These are phyloP conservation scores for Excalfactoria chinensis DNA, from an alignment of 2,113 vertebrate genomes.

Conservation along the genomic window DNA sequence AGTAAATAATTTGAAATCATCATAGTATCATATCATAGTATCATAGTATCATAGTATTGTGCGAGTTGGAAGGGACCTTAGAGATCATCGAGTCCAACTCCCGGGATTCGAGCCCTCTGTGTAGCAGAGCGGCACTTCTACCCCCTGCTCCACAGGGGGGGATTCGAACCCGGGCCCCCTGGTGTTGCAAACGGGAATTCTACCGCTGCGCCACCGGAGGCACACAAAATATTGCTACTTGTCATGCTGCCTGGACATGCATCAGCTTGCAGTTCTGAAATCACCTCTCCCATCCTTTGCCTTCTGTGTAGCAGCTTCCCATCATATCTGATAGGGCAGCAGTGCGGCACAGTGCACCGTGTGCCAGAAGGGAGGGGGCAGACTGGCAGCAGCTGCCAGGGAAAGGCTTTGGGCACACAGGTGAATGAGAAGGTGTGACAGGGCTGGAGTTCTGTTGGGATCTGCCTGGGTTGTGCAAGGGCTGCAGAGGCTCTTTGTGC, in stretches of 20 bases:
- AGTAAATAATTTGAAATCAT: background rate
- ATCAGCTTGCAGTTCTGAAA: background rate
- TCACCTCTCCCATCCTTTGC: background rate
- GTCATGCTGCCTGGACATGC: background rate
- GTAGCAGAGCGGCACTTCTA: no score
- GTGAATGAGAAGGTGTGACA: background rate
- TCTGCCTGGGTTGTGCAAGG: no score
- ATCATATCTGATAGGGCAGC: background rate
- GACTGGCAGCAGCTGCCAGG: fast-evolving
- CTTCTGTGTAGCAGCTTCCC: background rate
- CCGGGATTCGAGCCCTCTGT: no score
- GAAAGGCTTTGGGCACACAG: fast-evolving
- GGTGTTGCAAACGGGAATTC: no score
- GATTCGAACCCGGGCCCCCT: no score
- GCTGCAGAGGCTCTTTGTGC: no score
- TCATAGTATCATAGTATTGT: no score
- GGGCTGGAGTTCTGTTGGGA: background rate
- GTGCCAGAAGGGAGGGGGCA: background rate
- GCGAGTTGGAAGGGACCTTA: no score
- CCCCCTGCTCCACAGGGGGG: no score
- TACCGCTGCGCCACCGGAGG: no score
- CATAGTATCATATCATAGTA: no score
- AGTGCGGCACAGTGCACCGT: fast-evolving
- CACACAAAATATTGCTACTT: background rate
- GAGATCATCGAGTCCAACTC: no score